Conservation (phyloP, 1,140 invertebrate species). For the Nylanderia fulva region DNA sequence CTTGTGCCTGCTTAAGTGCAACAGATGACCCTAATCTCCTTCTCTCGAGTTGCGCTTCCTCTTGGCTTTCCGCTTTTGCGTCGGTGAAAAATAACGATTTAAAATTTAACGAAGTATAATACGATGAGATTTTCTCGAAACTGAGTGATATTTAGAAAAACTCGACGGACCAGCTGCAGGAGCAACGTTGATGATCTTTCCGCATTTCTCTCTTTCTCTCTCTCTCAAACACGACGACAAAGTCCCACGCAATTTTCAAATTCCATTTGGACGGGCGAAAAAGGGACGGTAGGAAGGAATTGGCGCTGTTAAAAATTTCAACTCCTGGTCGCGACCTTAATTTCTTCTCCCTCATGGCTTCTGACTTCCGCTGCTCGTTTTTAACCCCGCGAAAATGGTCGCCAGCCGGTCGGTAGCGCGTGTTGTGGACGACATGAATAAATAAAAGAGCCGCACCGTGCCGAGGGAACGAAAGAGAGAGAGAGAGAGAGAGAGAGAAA, state of each 20-base stretch:
- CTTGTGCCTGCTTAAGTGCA: background rate
- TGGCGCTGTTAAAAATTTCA: conserved; percentile 63
- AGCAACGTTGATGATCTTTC: background rate
- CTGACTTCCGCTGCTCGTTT: conserved; percentile 57
- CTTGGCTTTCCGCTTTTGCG: background rate
- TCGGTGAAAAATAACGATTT: conserved; percentile 7
- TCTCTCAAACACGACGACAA: background rate
- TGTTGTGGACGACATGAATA: conserved; percentile 67
- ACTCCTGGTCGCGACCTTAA: conserved; percentile 66
- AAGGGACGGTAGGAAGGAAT: conserved; percentile 48
- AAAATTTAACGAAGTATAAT: conserved; percentile 23
- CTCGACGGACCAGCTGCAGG: background rate
- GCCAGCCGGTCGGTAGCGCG: conserved; percentile 37
- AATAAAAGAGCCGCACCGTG: conserved; percentile 53
- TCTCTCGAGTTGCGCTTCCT: background rate
- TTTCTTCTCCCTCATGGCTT: conserved; percentile 55
- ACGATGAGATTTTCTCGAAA: background rate
- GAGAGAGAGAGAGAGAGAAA: background rate
- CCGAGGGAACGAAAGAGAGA: background rate
- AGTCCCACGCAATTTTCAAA: conserved; percentile 50
- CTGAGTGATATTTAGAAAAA: background rate
- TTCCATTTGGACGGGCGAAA: conserved; percentile 46
- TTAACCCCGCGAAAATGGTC: conserved; percentile 64
- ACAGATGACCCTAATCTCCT: background rate
- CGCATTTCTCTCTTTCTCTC: conserved; percentile 9